A percentile compares a stretch with the other conserved stretches of the same genome.
Evolutionary conservation across 2,113 vertebrate genomes (phyloP).

Genomic region (Podarcis muralis): DNA sequence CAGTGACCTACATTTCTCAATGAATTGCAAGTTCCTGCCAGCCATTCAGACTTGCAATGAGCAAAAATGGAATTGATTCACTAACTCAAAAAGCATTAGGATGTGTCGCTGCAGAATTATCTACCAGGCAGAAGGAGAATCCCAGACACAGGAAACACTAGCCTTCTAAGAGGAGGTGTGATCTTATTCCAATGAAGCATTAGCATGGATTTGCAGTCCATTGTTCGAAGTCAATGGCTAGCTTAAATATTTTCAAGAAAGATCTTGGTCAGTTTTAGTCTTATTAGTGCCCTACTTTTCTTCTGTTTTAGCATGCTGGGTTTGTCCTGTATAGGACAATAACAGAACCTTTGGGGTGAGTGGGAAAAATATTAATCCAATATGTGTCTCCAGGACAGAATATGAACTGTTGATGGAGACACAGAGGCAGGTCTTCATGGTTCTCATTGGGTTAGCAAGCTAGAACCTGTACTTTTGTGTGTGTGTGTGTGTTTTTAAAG

Average conservation of each 20-base stretch:
- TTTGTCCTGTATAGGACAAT: slow-evolving; percentile 52
- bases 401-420: slow-evolving; percentile 58
- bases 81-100: slow-evolving; percentile 57
- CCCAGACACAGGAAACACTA: slow-evolving; percentile 27
- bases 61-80: slow-evolving; percentile 45
- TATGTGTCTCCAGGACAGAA: slow-evolving; percentile 45
- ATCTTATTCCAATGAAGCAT: slow-evolving; percentile 46
- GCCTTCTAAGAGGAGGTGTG: slow-evolving; percentile 33
- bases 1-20: slow-evolving; percentile 35
- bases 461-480: slow-evolving; percentile 35
- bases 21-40: slow-evolving; percentile 31
- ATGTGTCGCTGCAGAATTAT: slow-evolving; percentile 31
- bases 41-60: slow-evolving; percentile 24
- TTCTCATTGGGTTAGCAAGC: slow-evolving; percentile 35
- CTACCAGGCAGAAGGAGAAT: slow-evolving; percentile 39
- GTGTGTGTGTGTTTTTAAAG: neutral
- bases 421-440: slow-evolving; percentile 54
- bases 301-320: neutral
- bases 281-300: slow-evolving; percentile 47
- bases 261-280: slow-evolving; percentile 45
- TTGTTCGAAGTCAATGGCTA: slow-evolving; percentile 32
- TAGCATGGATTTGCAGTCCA: slow-evolving; percentile 55
- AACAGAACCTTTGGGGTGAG: slow-evolving; percentile 49
- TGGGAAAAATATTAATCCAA: slow-evolving; percentile 35
- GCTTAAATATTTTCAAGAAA: slow-evolving; percentile 52